phyloP scores from a whole-genome alignment of 2,888 invertebrate genomes.

The Macaria liturata region DNA sequence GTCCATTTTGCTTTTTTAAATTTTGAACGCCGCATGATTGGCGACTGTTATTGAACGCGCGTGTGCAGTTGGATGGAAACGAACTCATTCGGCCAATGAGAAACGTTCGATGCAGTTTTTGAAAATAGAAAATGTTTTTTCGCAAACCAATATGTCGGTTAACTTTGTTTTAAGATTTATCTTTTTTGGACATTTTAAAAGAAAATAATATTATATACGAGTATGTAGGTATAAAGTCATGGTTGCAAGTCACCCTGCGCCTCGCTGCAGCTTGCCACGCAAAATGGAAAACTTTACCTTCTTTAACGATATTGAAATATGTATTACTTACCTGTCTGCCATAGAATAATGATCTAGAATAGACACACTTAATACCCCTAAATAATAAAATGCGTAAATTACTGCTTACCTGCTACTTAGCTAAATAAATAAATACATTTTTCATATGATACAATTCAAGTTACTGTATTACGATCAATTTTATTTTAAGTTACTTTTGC shows the following conservation, averaged over 20 bases:
- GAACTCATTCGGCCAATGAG: conserved; percentile 52
- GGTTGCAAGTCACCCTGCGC: too few relatives aligned
- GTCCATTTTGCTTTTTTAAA: conserved; percentile 75
- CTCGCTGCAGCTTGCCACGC: conserved; percentile 38
- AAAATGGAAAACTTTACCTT: conserved; percentile 66
- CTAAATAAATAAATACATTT: too few relatives aligned
- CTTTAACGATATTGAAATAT: conserved; percentile 66
- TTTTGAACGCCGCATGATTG: conserved; percentile 72
- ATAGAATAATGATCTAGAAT: conserved; percentile 38
- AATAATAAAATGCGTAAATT: too few relatives aligned
- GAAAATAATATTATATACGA: too few relatives aligned
- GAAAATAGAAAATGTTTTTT: conserved; percentile 14
- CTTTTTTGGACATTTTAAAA: too few relatives aligned
- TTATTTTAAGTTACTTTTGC: too few relatives aligned
- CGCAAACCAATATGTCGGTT: not conserved
- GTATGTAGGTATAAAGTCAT: too few relatives aligned
- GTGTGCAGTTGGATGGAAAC: conserved; percentile 54
- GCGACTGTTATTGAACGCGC: conserved; percentile 67
- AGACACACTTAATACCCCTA: not conserved
- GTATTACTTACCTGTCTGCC: conserved; percentile 50
- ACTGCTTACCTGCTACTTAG: too few relatives aligned
- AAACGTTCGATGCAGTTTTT: conserved; percentile 39
- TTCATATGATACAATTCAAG: too few relatives aligned
- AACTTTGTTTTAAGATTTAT: too few relatives aligned
- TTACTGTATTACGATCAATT: too few relatives aligned